Evolutionary conservation across 2,113 vertebrate genomes (phyloP), one percentile per base, ranked within the genome.

Genomic region (Aspidoscelis tigris): DNA sequence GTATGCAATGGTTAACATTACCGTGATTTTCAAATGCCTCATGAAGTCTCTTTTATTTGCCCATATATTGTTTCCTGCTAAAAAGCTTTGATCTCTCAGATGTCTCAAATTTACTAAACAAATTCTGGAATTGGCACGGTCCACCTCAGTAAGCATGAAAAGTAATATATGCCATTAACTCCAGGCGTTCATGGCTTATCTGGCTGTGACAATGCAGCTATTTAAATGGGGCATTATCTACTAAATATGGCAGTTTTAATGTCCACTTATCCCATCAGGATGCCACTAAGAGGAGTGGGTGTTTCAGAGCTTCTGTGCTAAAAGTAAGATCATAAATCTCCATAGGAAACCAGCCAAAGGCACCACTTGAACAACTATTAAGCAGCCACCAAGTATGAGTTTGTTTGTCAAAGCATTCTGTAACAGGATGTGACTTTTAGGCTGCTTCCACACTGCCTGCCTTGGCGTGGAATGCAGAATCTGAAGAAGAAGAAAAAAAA

Each of bases 141-240:
- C 84, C 1, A 5, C 41, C 33, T 87, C 82, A 87, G 73, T 47
- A 87, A 73, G 41, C 18, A 0, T 69, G 88, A 88, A 89, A 89
- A 85, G 69, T 66, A 85, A 81, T 87, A n/a, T 70, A 64, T 12
- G 43, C 74, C 65, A 74, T 84, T 79, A 53, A 64, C 70, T 84
- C n/a, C 71, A 80, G 7, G 83, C 80, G 70, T 85, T 91, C 75
- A 89, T 84, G 0, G 1, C 86, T 86, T 87, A 70, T 86, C 76
- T 86, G n/a, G 58, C 76, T 89, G 83, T 47, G 70, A 21, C 64
- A 69, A 58, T 82, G 53, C 0, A 1, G 7, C 86, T 81, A 83
- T 89, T 92, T 89, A 86, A 64, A 77, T 73, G 82, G 71, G 84
- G 76, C 68, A 86, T 91, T 91, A 86, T 75, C 81, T 89, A 86